Evolutionary conservation across 2,888 invertebrate species (phyloP), one percentile per base, ranked within the genome.

Genomic region (Oscheius sp.): DNA sequence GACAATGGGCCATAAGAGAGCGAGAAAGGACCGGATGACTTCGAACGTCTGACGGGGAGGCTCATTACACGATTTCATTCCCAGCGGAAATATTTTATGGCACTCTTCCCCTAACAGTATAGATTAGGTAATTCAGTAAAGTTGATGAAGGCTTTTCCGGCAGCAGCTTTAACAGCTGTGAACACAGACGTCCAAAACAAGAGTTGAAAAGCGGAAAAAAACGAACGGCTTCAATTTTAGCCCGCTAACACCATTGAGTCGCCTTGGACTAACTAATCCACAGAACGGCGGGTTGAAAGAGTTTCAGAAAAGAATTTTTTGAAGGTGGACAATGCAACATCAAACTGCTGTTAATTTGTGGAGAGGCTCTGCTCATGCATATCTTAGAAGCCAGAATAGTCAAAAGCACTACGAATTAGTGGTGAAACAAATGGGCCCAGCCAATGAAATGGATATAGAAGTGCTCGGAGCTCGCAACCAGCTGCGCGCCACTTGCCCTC

Each of bases 401-500:
- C 49, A 49, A 49, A 49, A 49, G 27, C 58, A 58, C 58, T 58
- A 58, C 29, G 29, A 58, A 58, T 27, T 58, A 58, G 58, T 16
- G 58, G 25, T 58, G 27, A 29, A 61, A 61, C 43, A 61, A 61
- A 45, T 61, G 61, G 45, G 41, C 43, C 3, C 45, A 18, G 13
- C 43, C 43, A 61, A 61, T 61, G 45, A 35, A 21, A 61, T 21
- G 41, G 18, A 43, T 18, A 41, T 61, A 61, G 61, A 61, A 61
- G 61, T 61, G 61, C 18, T 61, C 13, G 41, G 7, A 18, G 61
- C n/a, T 29, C 12, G 25, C 13, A 21, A 41, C 45, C 61, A 61
- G 61, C 61, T 61, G 61, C 45, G 61, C 61, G 61, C 61, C 61
- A 61, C 61, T 61, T 61, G 61, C 61, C 23, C 21, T 25, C 61